Base-by-base conservation (phyloP, 2,113 vertebrate species). In the Heterocephalus glaber region DNA sequence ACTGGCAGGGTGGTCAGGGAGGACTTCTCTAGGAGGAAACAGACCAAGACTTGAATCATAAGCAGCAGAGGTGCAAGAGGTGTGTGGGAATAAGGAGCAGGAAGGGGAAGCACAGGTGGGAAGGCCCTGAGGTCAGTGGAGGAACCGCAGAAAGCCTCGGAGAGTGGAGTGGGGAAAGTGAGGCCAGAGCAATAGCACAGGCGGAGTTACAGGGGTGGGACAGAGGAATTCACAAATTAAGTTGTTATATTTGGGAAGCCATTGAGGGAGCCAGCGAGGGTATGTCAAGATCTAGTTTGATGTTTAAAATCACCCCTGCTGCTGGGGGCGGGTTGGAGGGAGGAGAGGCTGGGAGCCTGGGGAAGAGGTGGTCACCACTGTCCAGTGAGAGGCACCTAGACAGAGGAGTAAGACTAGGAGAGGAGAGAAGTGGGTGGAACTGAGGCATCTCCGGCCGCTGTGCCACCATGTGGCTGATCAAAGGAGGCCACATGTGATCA, bases 1-100 rank as follows among this genome's bases (percentile, higher is more conserved):
- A 61, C 26, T 0, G 0, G 49, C 8, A 3, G 41, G 30, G 10
- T 22, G 24, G 26, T 11, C 20, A 16, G 56, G 81, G 44, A 66
- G 54, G 72, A 49, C 19, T 56, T 81, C 58, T 35, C 74, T 22
- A n/a, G 60, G 44, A 54, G 22, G 70, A 80, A 26, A 74, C 60
- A 44, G 47, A n/a, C 14, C 1, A 0, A 72, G 76, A 22, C 30
- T 38, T 81, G 54, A 35, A 56, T 76, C 8, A n/a, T 13, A 47
- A 80, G 63, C 61, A 95, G 81, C 47, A 85, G 47, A 52, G 17
- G 20, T 68, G 49, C 80, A 87, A 77, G 41, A 65, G 33, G 19
- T 1, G 35, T 86, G 60, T 19, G 14, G 65, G 30, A 28, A 26
- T 8, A n/a, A 3, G 5, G 30, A 52, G 10, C n/a, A 24, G 60